Base-by-base conservation (phyloP, 2,797 vertebrate genomes). In the Acanthis flammea region DNA sequence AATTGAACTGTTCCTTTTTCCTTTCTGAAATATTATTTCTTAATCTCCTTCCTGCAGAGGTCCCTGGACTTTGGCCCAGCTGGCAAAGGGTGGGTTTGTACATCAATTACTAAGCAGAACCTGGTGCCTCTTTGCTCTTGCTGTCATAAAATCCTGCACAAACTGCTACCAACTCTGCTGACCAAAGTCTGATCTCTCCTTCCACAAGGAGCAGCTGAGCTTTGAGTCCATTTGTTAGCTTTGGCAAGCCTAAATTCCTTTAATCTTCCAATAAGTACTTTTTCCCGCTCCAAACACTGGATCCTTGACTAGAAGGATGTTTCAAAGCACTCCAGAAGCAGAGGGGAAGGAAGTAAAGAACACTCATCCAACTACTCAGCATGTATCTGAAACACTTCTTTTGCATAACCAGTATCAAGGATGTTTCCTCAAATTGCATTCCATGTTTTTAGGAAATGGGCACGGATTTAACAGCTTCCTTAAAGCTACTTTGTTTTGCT, bases 321-420 rank as follows among this genome's bases (percentile, higher is more conserved):
- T 84, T 21, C 85, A 94, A 96, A 95, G 92, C 57, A 79, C 35
- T 57, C 68, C 65, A 82, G 72, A 75, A 90, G 48, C 21, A 25
- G 81, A 24, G 81, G 58, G 92, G 62, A 93, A 92, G 94, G 88
- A 97, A 96, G 88, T 75, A 41, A 83, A 92, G 73, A 80, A 80
- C 67, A 51, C 39, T 91, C 25, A 16, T 77, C 85, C 67, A 86
- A 74, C 37, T 86, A 61, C 63, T 93, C 81, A 79, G 75, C 70
- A 16, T 51, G 71, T 73, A 86, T 90, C 90, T 86, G 78, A 96
- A 97, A 95, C 86, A 55, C 33, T 55, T 82, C 21, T 88, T 55
- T 88, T 85, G 78, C 80, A 86, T 7, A 24, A 51, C 53, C 0
- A 6, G 12, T 82, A 66, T 82, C 86, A 82, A 57, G 67, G 79